Evolutionary conservation across 2,888 invertebrate species (phyloP).

Genomic region (Gibbula magus): DNA sequence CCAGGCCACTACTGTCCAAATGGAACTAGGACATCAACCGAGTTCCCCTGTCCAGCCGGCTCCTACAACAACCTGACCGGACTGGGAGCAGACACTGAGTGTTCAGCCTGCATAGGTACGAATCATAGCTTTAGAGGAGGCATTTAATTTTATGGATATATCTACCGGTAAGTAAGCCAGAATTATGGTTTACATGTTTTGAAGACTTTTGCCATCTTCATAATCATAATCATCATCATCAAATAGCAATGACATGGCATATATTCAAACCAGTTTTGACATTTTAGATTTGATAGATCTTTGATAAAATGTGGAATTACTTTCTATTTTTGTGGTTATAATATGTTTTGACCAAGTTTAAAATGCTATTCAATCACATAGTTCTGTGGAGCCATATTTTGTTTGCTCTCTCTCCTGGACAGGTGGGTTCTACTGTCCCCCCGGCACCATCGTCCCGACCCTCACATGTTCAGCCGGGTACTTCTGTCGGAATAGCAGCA

Average conservation of each 20-base stretch:
- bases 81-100: constrained; percentile 57
- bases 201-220: no score
- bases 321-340: neutral
- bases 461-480: constrained; percentile 64
- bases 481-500: constrained; percentile 64
- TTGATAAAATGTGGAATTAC: no score
- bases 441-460: constrained; percentile 63
- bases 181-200: no score
- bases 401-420: neutral
- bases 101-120: constrained; percentile 64
- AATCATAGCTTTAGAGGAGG: neutral
- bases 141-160: no score
- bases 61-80: constrained; percentile 69
- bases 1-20: constrained; percentile 67
- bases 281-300: no score
- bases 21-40: constrained; percentile 55
- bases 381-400: neutral
- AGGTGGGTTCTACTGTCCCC: constrained; percentile 69
- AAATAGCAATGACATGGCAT: no score
- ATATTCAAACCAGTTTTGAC: no score
- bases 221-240: no score
- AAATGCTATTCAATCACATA: neutral
- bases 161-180: no score
- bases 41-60: constrained; percentile 65
- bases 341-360: neutral